Conservation (phyloP, 2,888 invertebrate species). For the Morinoia aosen region DNA sequence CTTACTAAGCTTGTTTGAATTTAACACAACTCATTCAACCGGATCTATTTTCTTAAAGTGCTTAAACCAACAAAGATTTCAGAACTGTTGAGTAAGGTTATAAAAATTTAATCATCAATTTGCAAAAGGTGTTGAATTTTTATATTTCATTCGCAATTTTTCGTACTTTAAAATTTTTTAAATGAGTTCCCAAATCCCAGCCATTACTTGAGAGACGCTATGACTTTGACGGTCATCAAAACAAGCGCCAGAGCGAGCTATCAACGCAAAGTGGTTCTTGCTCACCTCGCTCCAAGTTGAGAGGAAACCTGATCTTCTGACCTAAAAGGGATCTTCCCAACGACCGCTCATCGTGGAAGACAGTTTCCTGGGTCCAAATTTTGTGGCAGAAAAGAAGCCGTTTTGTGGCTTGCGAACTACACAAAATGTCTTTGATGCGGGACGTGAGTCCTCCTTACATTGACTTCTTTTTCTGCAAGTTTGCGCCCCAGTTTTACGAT, state of each 20-base stretch:
- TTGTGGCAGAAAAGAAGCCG: neutral
- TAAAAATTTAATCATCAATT: neutral
- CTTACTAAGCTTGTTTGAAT: no score
- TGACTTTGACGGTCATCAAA: neutral
- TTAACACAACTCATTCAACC: neutral
- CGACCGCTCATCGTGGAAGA: neutral
- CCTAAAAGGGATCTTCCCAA: neutral
- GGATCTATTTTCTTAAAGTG: neutral
- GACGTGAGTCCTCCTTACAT: neutral
- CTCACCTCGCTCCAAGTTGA: neutral
- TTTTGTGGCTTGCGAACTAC: neutral
- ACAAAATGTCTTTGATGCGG: neutral
- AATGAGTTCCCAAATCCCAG: neutral
- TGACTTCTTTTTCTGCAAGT: no score
- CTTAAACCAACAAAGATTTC: neutral
- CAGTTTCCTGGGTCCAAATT: neutral
- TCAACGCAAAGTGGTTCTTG: neutral
- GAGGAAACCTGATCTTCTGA: neutral
- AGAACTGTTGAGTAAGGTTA: neutral
- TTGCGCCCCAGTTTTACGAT: no score
- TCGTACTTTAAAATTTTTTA: neutral
- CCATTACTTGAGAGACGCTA: neutral
- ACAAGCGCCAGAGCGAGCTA: neutral
- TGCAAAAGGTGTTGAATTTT: neutral
- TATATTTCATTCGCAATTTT: neutral